Base-by-base conservation (phyloP, 2,888 invertebrate genomes). In the Abrostola triplasia region DNA sequence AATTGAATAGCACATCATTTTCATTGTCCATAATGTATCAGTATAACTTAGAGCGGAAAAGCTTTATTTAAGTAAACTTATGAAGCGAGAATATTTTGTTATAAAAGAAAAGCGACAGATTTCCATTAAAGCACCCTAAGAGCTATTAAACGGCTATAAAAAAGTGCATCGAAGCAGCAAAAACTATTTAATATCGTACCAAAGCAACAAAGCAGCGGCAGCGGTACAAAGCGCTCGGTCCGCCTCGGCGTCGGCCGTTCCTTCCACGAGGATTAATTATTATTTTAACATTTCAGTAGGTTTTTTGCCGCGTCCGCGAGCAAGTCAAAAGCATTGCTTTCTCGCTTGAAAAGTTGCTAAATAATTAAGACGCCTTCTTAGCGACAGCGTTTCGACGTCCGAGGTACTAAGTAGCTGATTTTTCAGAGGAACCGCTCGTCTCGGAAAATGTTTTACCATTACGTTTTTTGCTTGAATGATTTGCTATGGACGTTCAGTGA, bases 251-350 rank as follows among this genome's bases (percentile, higher is more conserved):
- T 52, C 69, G 84, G 89, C 88, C 84, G 76, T 77, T 77, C 79
- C 73, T 84, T 83, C 86, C 85, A 80, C 86, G 85, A 90, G 93
- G 94, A 94, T 94, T 94, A 94, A 94, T 94, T 94, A 94, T 94
- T 93, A 94, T 94, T 94, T 94, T 93, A 94, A 91, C 90, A 87
- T 94, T 91, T 91, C 88, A 82, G 85, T 88, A 84, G 86, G 86
- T 93, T 94, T 94, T 94, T 94, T 93, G 88, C 89, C 81, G 69
- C 84, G 82, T 85, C 83, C 85, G 81, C 84, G 85, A 89, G 87
- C 92, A 90, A 93, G 93, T 93, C 92, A 93, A 93, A 93, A 92
- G 92, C 93, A 90, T 90, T 89, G 91, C 92, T 89, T 89, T 85
- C 80, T 88, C 92, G 88, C 91, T 89, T 91, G 89, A 91, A 91